Conservation (phyloP, 2,888 invertebrate species). For the Craniophora ligustri region DNA sequence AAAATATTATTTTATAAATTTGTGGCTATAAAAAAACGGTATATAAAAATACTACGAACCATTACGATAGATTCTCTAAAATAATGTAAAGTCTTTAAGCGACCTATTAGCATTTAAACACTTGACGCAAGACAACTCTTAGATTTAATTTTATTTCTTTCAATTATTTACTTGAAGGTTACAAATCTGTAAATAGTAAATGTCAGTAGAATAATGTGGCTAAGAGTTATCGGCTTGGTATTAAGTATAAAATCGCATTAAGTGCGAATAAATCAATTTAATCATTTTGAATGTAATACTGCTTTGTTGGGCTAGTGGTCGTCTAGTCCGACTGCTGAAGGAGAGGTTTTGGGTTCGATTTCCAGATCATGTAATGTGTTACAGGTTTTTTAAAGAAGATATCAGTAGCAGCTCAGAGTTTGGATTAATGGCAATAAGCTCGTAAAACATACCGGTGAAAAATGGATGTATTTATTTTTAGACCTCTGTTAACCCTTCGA, state of each 20-base stretch:
- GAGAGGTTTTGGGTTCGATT: too few relatives aligned
- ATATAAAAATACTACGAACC: neutral
- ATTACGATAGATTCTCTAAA: slow-evolving; percentile 2
- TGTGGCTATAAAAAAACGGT: neutral
- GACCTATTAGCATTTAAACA: slow-evolving; percentile 29
- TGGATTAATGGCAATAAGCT: too few relatives aligned
- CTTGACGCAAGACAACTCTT: slow-evolving; percentile 13
- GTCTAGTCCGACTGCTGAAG: too few relatives aligned
- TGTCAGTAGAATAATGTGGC: slow-evolving; percentile 2
- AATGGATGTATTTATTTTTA: too few relatives aligned
- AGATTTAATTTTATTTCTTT: slow-evolving; percentile 28
- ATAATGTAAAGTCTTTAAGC: slow-evolving; percentile 3
- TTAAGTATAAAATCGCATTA: neutral
- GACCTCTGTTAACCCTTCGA: too few relatives aligned
- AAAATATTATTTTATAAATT: neutral
- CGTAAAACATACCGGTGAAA: too few relatives aligned
- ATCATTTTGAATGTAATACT: too few relatives aligned
- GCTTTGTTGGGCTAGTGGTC: too few relatives aligned
- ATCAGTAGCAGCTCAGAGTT: too few relatives aligned
- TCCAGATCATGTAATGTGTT: too few relatives aligned
- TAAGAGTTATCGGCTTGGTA: neutral
- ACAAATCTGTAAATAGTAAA: slow-evolving; percentile 16
- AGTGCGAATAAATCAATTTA: too few relatives aligned
- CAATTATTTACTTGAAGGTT: slow-evolving; percentile 25
- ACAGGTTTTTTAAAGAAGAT: too few relatives aligned